Conservation (phyloP, 1,140 invertebrate species). For the Eubasilissa regina region DNA sequence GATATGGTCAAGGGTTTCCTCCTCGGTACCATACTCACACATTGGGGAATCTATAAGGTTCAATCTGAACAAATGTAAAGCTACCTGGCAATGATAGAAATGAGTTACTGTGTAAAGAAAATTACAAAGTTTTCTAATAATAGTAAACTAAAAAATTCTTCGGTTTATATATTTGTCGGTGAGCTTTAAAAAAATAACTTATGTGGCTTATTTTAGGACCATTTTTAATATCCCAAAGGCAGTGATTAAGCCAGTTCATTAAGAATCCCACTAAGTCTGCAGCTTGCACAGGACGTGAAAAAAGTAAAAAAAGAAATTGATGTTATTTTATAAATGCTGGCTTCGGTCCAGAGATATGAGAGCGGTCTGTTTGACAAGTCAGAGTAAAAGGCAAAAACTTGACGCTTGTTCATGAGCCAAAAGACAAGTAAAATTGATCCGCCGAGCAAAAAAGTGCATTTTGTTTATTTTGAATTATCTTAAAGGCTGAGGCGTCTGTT, state of each 20-base stretch:
- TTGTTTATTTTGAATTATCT: neutral
- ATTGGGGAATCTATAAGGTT: too few relatives aligned
- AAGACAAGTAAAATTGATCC: neutral
- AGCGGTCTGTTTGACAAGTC: constrained; percentile 32
- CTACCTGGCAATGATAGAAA: too few relatives aligned
- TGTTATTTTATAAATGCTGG: constrained; percentile 39
- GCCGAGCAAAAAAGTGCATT: neutral
- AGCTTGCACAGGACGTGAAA: constrained; percentile 31
- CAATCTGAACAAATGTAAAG: too few relatives aligned
- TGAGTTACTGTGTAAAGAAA: too few relatives aligned
- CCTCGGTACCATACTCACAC: too few relatives aligned
- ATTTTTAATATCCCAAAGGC: constrained; percentile 19
- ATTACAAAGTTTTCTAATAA: too few relatives aligned
- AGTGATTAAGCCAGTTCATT: constrained; percentile 32
- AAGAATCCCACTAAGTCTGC: constrained; percentile 15
- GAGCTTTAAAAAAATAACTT: too few relatives aligned
- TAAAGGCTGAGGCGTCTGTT: neutral
- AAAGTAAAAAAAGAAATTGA: constrained; percentile 38
- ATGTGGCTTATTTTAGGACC: too few relatives aligned
- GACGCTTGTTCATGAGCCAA: neutral
- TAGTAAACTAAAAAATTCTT: too few relatives aligned
- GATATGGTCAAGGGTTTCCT: too few relatives aligned
- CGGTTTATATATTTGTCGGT: too few relatives aligned
- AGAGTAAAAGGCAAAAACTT: constrained; percentile 5
- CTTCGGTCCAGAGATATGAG: constrained; percentile 17